phyloP scores from a whole-genome alignment of 2,113 vertebrate genomes.

The Chaetorhynchus papuensis region DNA sequence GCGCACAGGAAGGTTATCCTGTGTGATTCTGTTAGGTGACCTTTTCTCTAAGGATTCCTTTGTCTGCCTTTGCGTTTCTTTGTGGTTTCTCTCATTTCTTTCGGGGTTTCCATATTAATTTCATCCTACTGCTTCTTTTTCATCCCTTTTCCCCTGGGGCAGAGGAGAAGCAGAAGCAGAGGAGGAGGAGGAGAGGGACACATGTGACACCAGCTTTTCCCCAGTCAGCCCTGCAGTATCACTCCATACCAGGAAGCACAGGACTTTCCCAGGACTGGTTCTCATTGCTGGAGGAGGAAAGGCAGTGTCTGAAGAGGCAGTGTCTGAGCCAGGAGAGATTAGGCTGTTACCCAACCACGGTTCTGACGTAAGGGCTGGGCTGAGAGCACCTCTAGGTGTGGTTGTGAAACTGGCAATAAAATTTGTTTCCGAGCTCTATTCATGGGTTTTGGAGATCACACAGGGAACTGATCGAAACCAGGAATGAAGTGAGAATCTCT shows the following conservation, averaged over 20 bases:
- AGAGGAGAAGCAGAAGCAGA: background rate
- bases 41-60: background rate
- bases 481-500: background rate
- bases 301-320: background rate
- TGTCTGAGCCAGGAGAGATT: background rate
- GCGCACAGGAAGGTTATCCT: background rate
- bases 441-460: background rate
- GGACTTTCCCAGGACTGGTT: background rate
- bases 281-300: background rate
- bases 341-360: background rate
- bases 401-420: conserved; percentile 27
- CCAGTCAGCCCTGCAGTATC: background rate
- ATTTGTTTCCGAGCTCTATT: background rate
- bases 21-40: background rate
- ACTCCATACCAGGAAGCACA: background rate
- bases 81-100: background rate
- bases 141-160: background rate
- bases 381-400: conserved; percentile 16
- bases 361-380: background rate
- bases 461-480: background rate
- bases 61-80: background rate
- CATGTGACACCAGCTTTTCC: background rate
- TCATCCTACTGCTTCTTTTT: background rate
- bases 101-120: background rate
- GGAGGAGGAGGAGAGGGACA: background rate